Conservation (phyloP, 2,888 invertebrate genomes). For the Drosophila emarginata region DNA sequence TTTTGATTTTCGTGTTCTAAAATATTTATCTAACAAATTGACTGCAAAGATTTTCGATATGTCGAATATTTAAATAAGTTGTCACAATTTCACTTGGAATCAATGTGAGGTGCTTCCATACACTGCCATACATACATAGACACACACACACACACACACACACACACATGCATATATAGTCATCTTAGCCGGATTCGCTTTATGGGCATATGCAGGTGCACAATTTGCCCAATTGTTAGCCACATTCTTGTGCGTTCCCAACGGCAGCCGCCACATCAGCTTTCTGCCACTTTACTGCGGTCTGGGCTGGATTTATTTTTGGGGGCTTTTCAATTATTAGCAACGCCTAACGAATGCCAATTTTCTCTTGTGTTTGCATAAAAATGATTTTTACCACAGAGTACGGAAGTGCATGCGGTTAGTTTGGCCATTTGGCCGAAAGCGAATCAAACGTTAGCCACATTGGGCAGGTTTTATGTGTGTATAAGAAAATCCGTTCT, state of each 20-base stretch:
- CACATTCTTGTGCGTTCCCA: constrained; percentile 63
- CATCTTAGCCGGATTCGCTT: not conserved
- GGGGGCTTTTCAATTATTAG: constrained; percentile 71
- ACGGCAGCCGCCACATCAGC: constrained; percentile 38
- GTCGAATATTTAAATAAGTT: no score
- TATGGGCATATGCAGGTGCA: constrained; percentile 29
- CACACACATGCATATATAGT: no score
- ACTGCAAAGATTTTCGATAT: no score
- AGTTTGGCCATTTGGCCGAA: constrained; percentile 10
- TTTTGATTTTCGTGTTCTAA: no score
- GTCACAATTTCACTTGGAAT: no score
- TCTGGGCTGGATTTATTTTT: constrained; percentile 51
- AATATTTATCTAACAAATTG: no score
- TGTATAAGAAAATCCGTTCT: constrained; percentile 57
- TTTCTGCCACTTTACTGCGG: constrained; percentile 47
- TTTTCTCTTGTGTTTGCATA: constrained; percentile 65
- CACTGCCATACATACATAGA: no score
- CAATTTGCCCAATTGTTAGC: constrained; percentile 21
- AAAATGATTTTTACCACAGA: constrained; percentile 49
- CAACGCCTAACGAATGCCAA: constrained; percentile 75
- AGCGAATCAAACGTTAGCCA: constrained; percentile 18
- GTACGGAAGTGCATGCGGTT: constrained; percentile 71
- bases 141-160: no score
- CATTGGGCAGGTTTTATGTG: constrained; percentile 1
- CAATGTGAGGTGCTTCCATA: no score